Conservation (phyloP, 1,140 invertebrate genomes). For the Lepidostoma basale region DNA sequence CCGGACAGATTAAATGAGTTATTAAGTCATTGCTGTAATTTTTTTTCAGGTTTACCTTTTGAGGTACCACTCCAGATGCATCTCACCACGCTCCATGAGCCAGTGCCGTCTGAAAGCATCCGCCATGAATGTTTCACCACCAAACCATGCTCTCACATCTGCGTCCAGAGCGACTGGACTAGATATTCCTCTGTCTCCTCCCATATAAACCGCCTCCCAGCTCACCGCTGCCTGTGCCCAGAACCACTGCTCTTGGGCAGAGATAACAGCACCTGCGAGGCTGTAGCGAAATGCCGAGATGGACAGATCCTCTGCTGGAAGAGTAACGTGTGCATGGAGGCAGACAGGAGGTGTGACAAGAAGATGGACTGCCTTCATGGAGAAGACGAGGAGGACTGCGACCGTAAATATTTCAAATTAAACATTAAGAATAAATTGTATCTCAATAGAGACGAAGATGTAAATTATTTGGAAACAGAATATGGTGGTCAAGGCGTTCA, state of each 20-base stretch:
- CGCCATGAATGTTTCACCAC: background rate
- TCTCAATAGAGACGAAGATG: too few species aligned
- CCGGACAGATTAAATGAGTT: too few species aligned
- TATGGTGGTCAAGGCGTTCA: too few species aligned
- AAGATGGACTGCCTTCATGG: constrained; percentile 69
- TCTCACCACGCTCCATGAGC: constrained; percentile 49
- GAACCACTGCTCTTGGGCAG: constrained; percentile 58
- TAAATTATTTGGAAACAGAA: too few species aligned
- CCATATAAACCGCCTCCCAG: background rate
- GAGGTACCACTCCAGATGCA: constrained; percentile 1
- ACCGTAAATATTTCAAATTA: constrained; percentile 44
- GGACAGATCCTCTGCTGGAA: constrained; percentile 64
- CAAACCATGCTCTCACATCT: constrained; percentile 75
- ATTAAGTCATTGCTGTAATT: too few species aligned
- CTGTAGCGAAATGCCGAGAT: constrained; percentile 55
- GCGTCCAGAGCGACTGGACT: constrained; percentile 53
- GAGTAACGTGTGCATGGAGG: constrained; percentile 68
- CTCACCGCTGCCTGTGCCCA: constrained; percentile 65
- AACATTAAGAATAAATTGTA: too few species aligned
- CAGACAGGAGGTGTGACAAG: constrained; percentile 71
- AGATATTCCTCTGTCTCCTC: constrained; percentile 47
- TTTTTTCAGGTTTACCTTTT: too few species aligned
- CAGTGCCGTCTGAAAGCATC: background rate
- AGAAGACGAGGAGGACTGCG: constrained; percentile 71
- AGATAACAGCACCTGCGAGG: constrained; percentile 61